These are phyloP conservation scores for Marronus borbonicus DNA, from an alignment of 2,888 invertebrate species.

Conservation along the genomic window DNA sequence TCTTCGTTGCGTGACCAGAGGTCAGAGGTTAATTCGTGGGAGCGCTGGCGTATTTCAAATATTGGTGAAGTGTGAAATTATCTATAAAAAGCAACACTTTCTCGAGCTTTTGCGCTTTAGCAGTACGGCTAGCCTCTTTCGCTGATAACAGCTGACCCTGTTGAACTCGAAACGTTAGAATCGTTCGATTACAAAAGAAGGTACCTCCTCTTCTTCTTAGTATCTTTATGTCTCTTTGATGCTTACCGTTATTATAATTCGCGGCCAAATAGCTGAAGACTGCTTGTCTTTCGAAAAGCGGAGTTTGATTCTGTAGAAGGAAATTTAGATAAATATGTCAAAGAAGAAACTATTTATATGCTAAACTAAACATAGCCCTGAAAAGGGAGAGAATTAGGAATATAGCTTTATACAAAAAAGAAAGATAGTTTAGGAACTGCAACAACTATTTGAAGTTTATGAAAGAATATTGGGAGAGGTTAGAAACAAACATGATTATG, in stretches of 20 bases:
- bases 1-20: slow-evolving; percentile 22
- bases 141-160: slow-evolving; percentile 10
- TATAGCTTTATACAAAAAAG: too few relatives aligned
- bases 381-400: too few relatives aligned
- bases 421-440: too few relatives aligned
- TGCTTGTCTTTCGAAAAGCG: too few relatives aligned
- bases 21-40: slow-evolving; percentile 54
- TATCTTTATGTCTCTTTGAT: not conserved
- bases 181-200: not conserved
- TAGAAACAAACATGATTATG: too few relatives aligned
- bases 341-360: too few relatives aligned
- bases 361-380: too few relatives aligned
- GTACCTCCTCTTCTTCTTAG: not conserved
- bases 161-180: slow-evolving; percentile 9
- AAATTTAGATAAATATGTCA: too few relatives aligned
- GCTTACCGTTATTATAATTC: not conserved
- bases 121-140: slow-evolving; percentile 3
- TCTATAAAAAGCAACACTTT: slow-evolving; percentile 38
- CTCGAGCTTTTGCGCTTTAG: slow-evolving; percentile 21
- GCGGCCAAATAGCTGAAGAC: too few relatives aligned
- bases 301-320: too few relatives aligned
- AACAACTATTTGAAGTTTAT: too few relatives aligned
- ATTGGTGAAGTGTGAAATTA: slow-evolving; percentile 47
- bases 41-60: slow-evolving; percentile 47
- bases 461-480: too few relatives aligned